Conservation (phyloP, 1,140 invertebrate genomes). For the Megathymus violae region DNA sequence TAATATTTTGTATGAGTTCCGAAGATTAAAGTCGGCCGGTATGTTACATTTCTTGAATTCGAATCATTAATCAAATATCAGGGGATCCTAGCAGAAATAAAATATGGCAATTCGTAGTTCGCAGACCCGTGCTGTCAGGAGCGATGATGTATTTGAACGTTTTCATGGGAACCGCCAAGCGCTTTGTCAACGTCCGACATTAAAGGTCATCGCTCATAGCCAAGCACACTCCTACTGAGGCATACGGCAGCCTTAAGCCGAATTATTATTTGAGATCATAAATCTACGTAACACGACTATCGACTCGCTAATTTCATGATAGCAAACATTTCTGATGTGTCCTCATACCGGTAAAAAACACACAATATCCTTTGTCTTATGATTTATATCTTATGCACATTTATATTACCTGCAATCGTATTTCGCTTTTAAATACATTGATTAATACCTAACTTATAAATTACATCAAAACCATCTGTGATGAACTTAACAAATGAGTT, state of each 20-base stretch:
- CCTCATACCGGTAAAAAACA: too few relatives aligned
- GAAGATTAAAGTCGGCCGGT: slow-evolving; percentile 10
- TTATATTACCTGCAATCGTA: too few relatives aligned
- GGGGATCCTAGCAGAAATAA: slow-evolving; percentile 75
- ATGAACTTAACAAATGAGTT: too few relatives aligned
- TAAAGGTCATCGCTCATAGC: slow-evolving; percentile 77
- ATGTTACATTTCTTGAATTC: slow-evolving; percentile 44
- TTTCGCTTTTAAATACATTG: too few relatives aligned
- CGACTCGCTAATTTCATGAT: slow-evolving; percentile 3
- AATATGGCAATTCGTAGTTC: slow-evolving; percentile 78
- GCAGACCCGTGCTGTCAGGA: slow-evolving; percentile 69
- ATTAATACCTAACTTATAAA: too few relatives aligned
- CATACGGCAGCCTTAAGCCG: slow-evolving; percentile 38
- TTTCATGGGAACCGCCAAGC: slow-evolving; percentile 74
- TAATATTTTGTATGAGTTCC: slow-evolving; percentile 1
- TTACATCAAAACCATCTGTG: too few relatives aligned
- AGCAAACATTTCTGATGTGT: background rate
- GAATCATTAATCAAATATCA: slow-evolving; percentile 76
- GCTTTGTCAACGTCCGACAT: slow-evolving; percentile 80
- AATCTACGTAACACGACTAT: slow-evolving; percentile 1
- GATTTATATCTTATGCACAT: too few relatives aligned
- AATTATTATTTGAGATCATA: slow-evolving; percentile 36
- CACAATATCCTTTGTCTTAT: too few relatives aligned
- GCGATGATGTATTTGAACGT: slow-evolving; percentile 81
- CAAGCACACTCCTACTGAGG: slow-evolving; percentile 42